These are phyloP conservation scores for Musca vetustissima DNA, from an alignment of 1,140 invertebrate species.

Conservation along the genomic window DNA sequence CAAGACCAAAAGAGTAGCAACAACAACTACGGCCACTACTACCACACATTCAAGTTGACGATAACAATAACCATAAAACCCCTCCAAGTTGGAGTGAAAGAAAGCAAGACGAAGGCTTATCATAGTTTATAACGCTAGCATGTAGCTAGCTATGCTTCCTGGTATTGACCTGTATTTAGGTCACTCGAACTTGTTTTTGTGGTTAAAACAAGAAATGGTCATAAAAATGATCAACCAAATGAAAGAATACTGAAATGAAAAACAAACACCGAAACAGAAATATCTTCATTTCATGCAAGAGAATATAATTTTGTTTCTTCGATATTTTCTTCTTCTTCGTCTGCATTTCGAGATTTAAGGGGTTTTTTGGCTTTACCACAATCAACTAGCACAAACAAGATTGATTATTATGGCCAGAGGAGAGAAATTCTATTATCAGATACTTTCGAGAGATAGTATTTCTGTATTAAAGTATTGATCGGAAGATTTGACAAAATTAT, in stretches of 20 bases:
- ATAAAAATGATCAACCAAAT: conserved; percentile 3
- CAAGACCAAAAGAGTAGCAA: not conserved
- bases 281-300: not conserved
- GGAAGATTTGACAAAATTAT: too few species aligned
- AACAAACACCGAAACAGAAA: too few species aligned
- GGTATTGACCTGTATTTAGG: conserved; percentile 38
- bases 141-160: conserved; percentile 30
- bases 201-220: not conserved
- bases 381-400: too few species aligned
- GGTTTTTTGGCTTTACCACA: too few species aligned
- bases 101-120: conserved; percentile 9
- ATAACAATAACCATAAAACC: too few species aligned
- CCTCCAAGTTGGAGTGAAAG: not conserved
- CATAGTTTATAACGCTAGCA: conserved; percentile 24
- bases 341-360: too few species aligned
- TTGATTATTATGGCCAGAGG: too few species aligned
- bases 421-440: too few species aligned
- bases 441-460: too few species aligned
- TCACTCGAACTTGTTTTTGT: conserved; percentile 32
- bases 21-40: not conserved
- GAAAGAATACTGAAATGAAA: not conserved
- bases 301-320: not conserved
- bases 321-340: not conserved
- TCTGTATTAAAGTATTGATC: too few species aligned
- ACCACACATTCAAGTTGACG: too few species aligned